These are phyloP conservation scores for Phylloscopus trochiloides DNA, from an alignment of 2,113 vertebrate species.

Conservation along the genomic window DNA sequence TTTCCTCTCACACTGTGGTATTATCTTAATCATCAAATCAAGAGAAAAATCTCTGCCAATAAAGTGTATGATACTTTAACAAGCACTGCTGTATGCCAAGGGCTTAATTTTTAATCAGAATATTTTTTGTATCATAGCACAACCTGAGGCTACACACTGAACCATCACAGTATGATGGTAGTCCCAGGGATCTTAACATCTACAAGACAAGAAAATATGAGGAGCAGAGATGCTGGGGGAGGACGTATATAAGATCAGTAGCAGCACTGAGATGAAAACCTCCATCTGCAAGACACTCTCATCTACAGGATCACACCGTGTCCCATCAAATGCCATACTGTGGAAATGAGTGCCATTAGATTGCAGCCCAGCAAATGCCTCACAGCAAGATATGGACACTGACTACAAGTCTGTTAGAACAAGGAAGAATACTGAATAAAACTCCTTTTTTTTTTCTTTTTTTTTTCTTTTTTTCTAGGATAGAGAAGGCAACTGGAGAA, in stretches of 20 bases:
- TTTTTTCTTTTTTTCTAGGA: background rate
- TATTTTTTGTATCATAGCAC: background rate
- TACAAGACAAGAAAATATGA: background rate
- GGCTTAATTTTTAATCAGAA: background rate
- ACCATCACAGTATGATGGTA: fast-evolving
- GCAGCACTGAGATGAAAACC: background rate
- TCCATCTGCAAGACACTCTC: background rate
- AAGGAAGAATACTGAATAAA: background rate
- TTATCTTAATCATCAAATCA: background rate
- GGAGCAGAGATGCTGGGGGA: background rate
- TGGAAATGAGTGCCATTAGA: background rate
- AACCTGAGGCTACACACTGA: background rate
- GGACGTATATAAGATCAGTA: fast-evolving
- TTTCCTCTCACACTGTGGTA: background rate
- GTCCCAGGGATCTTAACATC: background rate
- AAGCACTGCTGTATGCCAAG: background rate
- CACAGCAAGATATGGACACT: background rate
- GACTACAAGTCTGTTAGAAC: background rate
- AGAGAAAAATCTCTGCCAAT: background rate
- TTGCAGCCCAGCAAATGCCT: background rate
- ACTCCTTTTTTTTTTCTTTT: background rate
- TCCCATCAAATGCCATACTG: background rate
- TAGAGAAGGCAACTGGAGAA: background rate
- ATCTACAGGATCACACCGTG: background rate
- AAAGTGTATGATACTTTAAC: background rate